phyloP scores from a whole-genome alignment of 2,797 vertebrate genomes.

The Betta splendens region DNA sequence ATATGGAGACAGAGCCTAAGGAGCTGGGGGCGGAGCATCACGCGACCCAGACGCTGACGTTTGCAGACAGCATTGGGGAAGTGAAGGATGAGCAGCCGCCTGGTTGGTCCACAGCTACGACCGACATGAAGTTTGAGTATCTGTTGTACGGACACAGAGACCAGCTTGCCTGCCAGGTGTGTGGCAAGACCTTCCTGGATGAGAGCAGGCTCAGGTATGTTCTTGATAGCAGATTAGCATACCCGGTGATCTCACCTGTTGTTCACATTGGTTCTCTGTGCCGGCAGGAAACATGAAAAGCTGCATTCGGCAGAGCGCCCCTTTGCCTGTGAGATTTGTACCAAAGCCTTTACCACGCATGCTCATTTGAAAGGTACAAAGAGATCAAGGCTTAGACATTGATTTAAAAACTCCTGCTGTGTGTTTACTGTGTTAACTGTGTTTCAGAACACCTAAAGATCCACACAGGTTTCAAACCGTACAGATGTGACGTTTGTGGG shows the following conservation, averaged over 20 bases:
- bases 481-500: slow-evolving; percentile 92
- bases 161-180: slow-evolving; percentile 92
- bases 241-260: background rate
- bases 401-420: background rate
- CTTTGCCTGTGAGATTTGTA: slow-evolving; percentile 93
- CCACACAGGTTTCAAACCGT: slow-evolving; percentile 93
- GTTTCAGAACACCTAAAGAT: slow-evolving; percentile 91
- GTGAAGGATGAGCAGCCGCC: slow-evolving; percentile 96
- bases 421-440: slow-evolving; percentile 7
- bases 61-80: slow-evolving; percentile 91
- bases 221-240: accelerated
- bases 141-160: slow-evolving; percentile 94
- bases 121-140: slow-evolving; percentile 98
- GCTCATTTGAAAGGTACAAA: slow-evolving; percentile 88
- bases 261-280: background rate
- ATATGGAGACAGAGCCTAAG: slow-evolving; percentile 93
- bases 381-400: background rate
- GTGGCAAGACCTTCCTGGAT: slow-evolving; percentile 94
- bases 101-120: slow-evolving; percentile 86
- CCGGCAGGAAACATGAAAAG: slow-evolving; percentile 89
- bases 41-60: slow-evolving; percentile 88
- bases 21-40: slow-evolving; percentile 88
- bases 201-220: slow-evolving; percentile 83
- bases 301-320: slow-evolving; percentile 93
- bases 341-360: slow-evolving; percentile 93